phyloP scores from a whole-genome alignment of 2,888 invertebrate genomes.

The Ophion ventricosus region DNA sequence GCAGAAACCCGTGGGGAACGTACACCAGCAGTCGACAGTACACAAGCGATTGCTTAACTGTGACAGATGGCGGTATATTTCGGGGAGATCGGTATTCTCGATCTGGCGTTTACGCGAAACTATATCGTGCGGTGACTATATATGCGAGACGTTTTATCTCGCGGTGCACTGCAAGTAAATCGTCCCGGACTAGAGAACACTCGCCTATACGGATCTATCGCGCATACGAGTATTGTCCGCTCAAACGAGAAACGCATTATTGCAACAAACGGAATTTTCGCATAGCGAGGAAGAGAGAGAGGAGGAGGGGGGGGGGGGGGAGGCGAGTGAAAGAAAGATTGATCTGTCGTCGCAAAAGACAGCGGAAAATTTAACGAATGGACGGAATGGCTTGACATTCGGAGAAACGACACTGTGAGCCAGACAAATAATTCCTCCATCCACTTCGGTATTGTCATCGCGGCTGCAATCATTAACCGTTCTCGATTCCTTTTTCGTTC shows the following conservation, averaged over 20 bases:
- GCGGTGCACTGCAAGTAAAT: slow-evolving; percentile 39
- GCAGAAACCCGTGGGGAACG: not conserved
- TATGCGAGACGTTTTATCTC: slow-evolving; percentile 49
- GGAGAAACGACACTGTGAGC: not conserved
- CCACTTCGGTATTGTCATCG: not conserved
- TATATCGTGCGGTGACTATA: slow-evolving; percentile 57
- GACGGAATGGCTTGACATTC: slow-evolving; percentile 37
- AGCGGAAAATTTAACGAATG: slow-evolving; percentile 28
- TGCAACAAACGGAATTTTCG: slow-evolving; percentile 53
- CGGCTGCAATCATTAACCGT: not conserved
- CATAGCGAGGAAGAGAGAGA: slow-evolving; percentile 41
- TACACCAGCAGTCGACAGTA: not conserved
- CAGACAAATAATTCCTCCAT: not conserved
- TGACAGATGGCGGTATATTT: slow-evolving; percentile 71
- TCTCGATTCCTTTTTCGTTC: not conserved
- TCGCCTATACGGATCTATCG: slow-evolving; percentile 41
- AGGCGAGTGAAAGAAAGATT: slow-evolving; percentile 28
- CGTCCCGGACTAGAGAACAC: slow-evolving; percentile 27
- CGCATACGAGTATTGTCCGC: slow-evolving; percentile 21
- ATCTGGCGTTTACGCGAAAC: slow-evolving; percentile 50
- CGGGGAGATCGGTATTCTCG: slow-evolving; percentile 74
- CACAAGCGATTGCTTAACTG: slow-evolving; percentile 43
- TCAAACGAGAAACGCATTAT: slow-evolving; percentile 26
- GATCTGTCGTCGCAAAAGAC: slow-evolving; percentile 44
- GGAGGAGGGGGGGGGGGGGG: slow-evolving; percentile 20